These are phyloP conservation scores for Uropetala carovei DNA, from an alignment of 2,888 invertebrate species.

Conservation along the genomic window DNA sequence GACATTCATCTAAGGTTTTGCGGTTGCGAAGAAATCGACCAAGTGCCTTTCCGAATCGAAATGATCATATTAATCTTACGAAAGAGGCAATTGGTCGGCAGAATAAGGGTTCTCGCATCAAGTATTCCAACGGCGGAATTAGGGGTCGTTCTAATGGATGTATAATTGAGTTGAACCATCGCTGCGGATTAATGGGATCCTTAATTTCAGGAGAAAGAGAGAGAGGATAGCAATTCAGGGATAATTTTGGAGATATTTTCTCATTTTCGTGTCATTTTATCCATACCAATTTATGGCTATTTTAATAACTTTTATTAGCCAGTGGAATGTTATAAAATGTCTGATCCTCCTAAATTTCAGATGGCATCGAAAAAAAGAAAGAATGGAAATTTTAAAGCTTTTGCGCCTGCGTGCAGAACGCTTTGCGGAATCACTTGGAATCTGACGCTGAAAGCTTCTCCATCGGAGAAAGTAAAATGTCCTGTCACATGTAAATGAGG, in stretches of 20 bases:
- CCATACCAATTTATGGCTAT: too few species aligned
- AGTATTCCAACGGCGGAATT: background rate
- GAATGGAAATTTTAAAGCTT: too few species aligned
- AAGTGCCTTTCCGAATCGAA: background rate
- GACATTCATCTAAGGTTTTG: background rate
- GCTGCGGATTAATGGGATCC: background rate
- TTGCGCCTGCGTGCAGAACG: too few species aligned
- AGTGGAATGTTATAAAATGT: too few species aligned
- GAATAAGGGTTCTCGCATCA: conserved; percentile 17
- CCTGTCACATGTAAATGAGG: too few species aligned
- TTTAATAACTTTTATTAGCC: too few species aligned
- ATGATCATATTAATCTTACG: conserved; percentile 2
- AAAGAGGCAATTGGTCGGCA: conserved; percentile 14
- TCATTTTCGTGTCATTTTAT: too few species aligned
- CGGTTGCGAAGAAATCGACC: background rate
- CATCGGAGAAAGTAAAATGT: too few species aligned
- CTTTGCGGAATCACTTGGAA: too few species aligned
- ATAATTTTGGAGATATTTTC: background rate
- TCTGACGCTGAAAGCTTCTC: too few species aligned
- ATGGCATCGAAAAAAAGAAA: too few species aligned
- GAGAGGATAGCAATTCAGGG: background rate
- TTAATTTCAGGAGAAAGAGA: background rate
- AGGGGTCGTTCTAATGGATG: background rate
- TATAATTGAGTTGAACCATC: conserved; percentile 29
- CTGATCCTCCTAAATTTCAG: too few species aligned